Evolutionary conservation across 1,140 invertebrate species (phyloP), one percentile per base, ranked within the genome.

Genomic region (Trialeurodes vaporariorum): DNA sequence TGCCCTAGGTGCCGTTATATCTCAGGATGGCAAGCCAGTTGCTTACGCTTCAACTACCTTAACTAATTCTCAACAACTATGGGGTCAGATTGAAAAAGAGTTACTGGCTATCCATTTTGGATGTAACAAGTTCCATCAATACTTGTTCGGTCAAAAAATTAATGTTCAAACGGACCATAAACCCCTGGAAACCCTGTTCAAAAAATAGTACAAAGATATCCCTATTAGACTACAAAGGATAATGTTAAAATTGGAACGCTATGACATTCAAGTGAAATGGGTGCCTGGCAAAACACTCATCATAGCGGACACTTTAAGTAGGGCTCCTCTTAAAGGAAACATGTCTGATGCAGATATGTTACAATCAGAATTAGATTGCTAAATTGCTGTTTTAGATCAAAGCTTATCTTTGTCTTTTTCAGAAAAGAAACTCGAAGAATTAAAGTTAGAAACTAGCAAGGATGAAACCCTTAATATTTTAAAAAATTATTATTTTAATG

Each of bases 211-310:
- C 63, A 63, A 73, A 23, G 73, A 74, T 27, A 75, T 78, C 5
- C 73, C 76, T 22, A 71, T 70, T 59, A 67, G 80, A 63, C 68
- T 82, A 22, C 78, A 81, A 69, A 60, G 75, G 17, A 75, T 80
- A 73, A 68, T 77, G 11, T 65, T 81, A 17, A 70, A 73, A 34
- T 25, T 78, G 11, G 74, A 68, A 65, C 69, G 61, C 64, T 77
- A 73, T 69, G 69, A 75, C 58, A 72, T 73, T 40, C 71, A 71
- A 27, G 69, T 77, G 40, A 65, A 71, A 40, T 78, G 77, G 69
- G 73, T 71, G 69, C 75, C 74, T 40, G 80, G 80, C 5, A 81
- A 78, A 74, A 73, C 74, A 25, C 71, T 82, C 70, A 76, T 74
- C 69, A 70, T 80, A 58, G 75, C 78, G 62, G 79, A 82, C 73